Evolutionary conservation across 2,888 invertebrate genomes (phyloP), one percentile per base, ranked within the genome.

Genomic region (Leptogaster cylindrica): DNA sequence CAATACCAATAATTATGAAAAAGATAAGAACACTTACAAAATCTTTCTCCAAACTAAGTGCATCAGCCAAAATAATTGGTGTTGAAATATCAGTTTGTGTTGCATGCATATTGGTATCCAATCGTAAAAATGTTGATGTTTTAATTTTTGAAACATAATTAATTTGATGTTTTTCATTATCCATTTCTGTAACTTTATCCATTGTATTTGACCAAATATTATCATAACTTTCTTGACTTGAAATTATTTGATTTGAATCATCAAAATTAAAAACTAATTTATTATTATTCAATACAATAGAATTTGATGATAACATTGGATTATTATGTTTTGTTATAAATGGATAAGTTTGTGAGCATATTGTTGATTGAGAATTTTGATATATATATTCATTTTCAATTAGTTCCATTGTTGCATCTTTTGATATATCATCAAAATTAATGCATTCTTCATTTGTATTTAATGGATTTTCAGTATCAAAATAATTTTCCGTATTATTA

Each of bases 1-100:
- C 10, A 14, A 64, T 12, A 4, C 8, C 8, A 33, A 48, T 23
- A 3, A 46, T 23, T 28, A 44, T 27, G n/a, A 10, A 63, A 27
- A 10, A 39, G 14, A 55, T 20, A 23, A 25, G 7, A 3, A 16
- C 23, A 48, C 39, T 65, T 51, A 36, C 27, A 39, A 28, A 39
- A 36, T 36, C 7, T 7, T 65, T 39, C 23, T 48, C 36, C 20
- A 65, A 33, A 5, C 18, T 36, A n/a, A 65, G 8, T 10, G 50
- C 65, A 4, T 27, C 23, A 8, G 50, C 65, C 20, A 48, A 18
- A 18, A 65, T 18, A n/a, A 51, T 51, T 51, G 65, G 65, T n/a
- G 65, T 65, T 25, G 65, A 51, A 16, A 48, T 50, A 2, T 39
- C 25, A 36, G 31, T 20, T n/a, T 25, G 25, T 33, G 20, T 5